Percentiles rank a stretch among this genome's conserved stretches.
Conservation (phyloP, 2,797 vertebrate genomes). For the Podarcis siculus region DNA sequence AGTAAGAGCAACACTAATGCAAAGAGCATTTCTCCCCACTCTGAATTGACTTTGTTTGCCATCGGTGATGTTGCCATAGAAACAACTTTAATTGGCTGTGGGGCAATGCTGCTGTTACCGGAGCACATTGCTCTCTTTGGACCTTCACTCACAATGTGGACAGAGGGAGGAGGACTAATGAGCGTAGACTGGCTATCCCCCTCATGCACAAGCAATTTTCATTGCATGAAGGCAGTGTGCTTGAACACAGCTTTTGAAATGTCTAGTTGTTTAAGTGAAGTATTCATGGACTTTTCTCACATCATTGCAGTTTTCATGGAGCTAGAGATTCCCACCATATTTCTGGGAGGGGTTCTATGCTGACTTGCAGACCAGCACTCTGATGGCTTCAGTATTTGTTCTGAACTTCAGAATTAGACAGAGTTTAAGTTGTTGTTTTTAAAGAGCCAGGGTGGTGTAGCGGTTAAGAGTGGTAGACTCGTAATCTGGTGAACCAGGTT, state of each 20-base stretch:
- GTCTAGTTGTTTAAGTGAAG: not conserved
- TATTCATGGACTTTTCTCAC: not conserved
- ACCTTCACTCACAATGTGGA: not conserved
- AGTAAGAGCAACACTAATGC: not conserved
- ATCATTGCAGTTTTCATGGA: not conserved
- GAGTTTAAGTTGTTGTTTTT: not conserved
- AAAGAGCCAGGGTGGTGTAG: no score
- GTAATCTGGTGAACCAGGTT: no score
- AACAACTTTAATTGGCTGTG: not conserved
- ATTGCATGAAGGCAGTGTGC: not conserved
- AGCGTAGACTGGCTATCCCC: not conserved
- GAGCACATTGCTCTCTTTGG: not conserved
- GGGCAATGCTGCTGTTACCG: not conserved
- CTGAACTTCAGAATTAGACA: not conserved
- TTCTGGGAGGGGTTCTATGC: no score
- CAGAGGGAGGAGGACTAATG: not conserved
- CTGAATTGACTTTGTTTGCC: no score
- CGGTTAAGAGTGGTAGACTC: no score
- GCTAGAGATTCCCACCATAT: no score
- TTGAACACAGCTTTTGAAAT: not conserved
- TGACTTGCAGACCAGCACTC: not conserved
- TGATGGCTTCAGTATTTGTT: not conserved
- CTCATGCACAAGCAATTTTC: not conserved
- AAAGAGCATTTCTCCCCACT: not conserved
- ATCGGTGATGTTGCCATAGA: no score